Percentiles rank a stretch among this genome's conserved stretches.
These are phyloP conservation scores for Tarsius wallacei DNA, from an alignment of 2,797 vertebrate genomes.

Conservation along the genomic window DNA sequence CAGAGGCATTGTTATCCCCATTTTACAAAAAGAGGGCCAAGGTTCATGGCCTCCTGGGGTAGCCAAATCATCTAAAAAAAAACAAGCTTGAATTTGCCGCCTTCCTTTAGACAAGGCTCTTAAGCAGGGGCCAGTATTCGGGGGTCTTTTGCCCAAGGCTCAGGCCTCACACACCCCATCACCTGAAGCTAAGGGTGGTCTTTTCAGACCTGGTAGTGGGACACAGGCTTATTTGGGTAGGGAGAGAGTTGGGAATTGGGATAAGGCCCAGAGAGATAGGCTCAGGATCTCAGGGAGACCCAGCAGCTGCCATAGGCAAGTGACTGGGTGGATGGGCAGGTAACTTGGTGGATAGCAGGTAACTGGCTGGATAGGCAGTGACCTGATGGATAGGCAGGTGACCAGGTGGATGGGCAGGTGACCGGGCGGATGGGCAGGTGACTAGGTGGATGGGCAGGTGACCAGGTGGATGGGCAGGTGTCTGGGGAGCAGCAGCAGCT, in stretches of 20 bases:
- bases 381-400: too few species aligned
- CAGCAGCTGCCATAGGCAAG: too few species aligned
- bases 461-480: background rate
- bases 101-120: background rate
- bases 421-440: too few species aligned
- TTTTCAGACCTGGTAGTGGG: background rate
- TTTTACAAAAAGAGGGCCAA: background rate
- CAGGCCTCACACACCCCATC: background rate
- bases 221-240: background rate
- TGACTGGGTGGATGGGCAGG: too few species aligned
- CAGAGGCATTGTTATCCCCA: background rate
- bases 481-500: background rate
- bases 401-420: too few species aligned
- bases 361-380: too few species aligned
- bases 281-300: fast-evolving
- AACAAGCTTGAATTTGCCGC: background rate
- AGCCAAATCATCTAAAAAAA: background rate
- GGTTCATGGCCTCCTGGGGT: background rate
- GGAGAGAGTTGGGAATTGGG: background rate
- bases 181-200: background rate
- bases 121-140: background rate
- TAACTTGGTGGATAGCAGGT: too few species aligned
- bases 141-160: background rate
- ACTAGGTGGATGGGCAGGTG: too few species aligned
- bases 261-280: background rate